Percentiles rank a stretch among this genome's conserved stretches.
Conservation (phyloP, 2,888 invertebrate species). For the Zygogramma bicolorata region DNA sequence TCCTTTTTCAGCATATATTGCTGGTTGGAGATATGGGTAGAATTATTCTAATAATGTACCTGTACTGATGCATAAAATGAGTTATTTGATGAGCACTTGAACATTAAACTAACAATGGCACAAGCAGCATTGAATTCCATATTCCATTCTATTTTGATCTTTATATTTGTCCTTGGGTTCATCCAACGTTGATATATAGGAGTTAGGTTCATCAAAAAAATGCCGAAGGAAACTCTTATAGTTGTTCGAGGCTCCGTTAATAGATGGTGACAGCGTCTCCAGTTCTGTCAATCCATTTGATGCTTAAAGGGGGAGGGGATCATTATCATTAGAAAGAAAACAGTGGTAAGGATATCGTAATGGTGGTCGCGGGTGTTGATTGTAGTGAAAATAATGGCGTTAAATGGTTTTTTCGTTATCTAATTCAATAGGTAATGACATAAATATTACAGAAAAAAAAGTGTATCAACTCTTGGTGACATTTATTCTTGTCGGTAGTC, state of each 20-base stretch:
- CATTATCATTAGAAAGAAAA: constrained; percentile 24
- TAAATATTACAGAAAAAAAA: neutral
- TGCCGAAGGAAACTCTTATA: neutral
- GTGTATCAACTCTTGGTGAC: neutral
- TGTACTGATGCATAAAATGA: too few species aligned
- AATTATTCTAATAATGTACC: too few species aligned
- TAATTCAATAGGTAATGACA: constrained; percentile 1
- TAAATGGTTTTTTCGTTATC: neutral
- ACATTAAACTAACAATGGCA: too few species aligned
- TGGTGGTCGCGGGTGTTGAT: constrained; percentile 6
- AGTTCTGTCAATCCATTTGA: neutral
- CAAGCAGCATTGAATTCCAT: too few species aligned
- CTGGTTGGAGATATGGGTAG: too few species aligned
- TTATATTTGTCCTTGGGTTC: too few species aligned
- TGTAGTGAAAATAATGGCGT: constrained; percentile 7
- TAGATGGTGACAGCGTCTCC: neutral
- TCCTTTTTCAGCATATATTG: too few species aligned
- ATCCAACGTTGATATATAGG: too few species aligned
- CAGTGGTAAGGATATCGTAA: neutral
- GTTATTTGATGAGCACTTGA: too few species aligned
- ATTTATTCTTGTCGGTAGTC: neutral
- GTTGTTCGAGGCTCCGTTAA: neutral
- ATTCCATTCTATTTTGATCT: too few species aligned
- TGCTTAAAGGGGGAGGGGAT: constrained; percentile 19
- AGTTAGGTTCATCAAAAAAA: neutral